These are phyloP conservation scores for Phrynosoma platyrhinos DNA, from an alignment of 2,113 vertebrate species.

Conservation along the genomic window DNA sequence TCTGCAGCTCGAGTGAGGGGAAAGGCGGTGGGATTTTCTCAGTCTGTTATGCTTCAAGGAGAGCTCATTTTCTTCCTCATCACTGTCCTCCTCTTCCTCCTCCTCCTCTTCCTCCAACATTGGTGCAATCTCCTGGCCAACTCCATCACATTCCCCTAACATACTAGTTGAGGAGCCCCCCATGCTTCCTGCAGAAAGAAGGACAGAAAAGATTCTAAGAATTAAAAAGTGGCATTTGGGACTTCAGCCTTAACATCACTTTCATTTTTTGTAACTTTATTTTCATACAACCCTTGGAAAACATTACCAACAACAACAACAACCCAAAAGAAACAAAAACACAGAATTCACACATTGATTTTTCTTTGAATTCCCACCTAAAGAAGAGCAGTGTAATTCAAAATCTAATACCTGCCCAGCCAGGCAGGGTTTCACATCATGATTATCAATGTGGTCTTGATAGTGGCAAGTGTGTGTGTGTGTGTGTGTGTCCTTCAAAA, in stretches of 20 bases:
- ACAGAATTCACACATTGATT: background rate
- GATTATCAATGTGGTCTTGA: too few species aligned
- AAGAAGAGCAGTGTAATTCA: background rate
- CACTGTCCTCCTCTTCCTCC: background rate
- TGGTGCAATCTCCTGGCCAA: slow-evolving; percentile 70
- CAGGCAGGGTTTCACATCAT: too few species aligned
- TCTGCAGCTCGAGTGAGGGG: slow-evolving; percentile 73
- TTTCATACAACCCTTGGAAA: background rate
- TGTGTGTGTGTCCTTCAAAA: too few species aligned
- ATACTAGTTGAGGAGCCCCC: slow-evolving; percentile 74
- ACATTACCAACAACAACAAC: background rate
- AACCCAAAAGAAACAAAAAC: background rate
- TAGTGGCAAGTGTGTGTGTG: too few species aligned
- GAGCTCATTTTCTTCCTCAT: slow-evolving; percentile 63
- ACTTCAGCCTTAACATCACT: fast-evolving
- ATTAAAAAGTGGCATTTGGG: background rate
- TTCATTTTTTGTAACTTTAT: background rate
- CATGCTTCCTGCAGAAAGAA: slow-evolving; percentile 70
- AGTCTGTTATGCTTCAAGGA: slow-evolving; percentile 76
- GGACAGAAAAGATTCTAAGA: background rate
- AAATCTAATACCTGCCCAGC: background rate
- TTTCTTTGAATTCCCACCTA: background rate
- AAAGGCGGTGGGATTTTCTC: slow-evolving; percentile 75
- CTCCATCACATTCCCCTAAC: slow-evolving; percentile 69
- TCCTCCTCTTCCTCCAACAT: slow-evolving; percentile 73